Percentiles rank a stretch among this genome's conserved stretches.
Conservation (phyloP, 64 coral and sea anemone species). For the Hydrozoanthus tunicans region DNA sequence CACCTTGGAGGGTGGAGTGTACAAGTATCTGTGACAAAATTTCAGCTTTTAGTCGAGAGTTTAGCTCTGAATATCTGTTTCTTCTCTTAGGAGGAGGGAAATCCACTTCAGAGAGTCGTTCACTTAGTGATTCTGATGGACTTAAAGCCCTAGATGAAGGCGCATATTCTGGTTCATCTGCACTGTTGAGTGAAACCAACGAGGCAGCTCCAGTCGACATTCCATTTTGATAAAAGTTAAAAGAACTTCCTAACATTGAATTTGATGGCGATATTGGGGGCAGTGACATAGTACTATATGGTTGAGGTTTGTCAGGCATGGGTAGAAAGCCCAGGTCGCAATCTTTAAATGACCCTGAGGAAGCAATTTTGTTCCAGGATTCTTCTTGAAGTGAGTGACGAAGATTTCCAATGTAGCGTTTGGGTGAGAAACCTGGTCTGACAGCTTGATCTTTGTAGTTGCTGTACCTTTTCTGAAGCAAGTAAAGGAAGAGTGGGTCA, state of each 20-base stretch:
- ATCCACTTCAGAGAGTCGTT: slow-evolving; percentile 77
- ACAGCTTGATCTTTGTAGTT: slow-evolving; percentile 74
- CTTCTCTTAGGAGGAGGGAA: slow-evolving; percentile 61
- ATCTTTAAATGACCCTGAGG: slow-evolving; percentile 74
- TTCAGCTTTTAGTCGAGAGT: slow-evolving; percentile 75
- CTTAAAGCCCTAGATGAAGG: slow-evolving; percentile 86
- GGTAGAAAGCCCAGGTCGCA: slow-evolving; percentile 39
- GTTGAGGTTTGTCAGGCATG: slow-evolving; percentile 82
- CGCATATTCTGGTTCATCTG: slow-evolving; percentile 72
- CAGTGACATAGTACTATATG: slow-evolving; percentile 97
- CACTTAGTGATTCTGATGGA: slow-evolving; percentile 79
- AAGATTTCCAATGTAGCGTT: slow-evolving; percentile 90
- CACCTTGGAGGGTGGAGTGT: slow-evolving; percentile 71
- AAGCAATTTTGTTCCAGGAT: slow-evolving; percentile 75
- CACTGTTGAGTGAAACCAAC: slow-evolving; percentile 81
- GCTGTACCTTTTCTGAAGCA: slow-evolving; percentile 72
- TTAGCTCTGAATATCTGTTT: slow-evolving; percentile 56
- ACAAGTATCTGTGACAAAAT: slow-evolving; percentile 76
- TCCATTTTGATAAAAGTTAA: slow-evolving; percentile 94
- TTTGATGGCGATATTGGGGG: slow-evolving; percentile 95
- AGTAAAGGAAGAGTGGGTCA: slow-evolving; percentile 84
- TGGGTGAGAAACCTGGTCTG: slow-evolving; percentile 94
- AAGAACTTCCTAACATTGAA: slow-evolving; percentile 91
- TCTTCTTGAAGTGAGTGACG: slow-evolving; percentile 73
- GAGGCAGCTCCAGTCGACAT: slow-evolving; percentile 99